Evolutionary conservation across 2,888 invertebrate genomes (phyloP).

Genomic region (Trichopria drosophilae): DNA sequence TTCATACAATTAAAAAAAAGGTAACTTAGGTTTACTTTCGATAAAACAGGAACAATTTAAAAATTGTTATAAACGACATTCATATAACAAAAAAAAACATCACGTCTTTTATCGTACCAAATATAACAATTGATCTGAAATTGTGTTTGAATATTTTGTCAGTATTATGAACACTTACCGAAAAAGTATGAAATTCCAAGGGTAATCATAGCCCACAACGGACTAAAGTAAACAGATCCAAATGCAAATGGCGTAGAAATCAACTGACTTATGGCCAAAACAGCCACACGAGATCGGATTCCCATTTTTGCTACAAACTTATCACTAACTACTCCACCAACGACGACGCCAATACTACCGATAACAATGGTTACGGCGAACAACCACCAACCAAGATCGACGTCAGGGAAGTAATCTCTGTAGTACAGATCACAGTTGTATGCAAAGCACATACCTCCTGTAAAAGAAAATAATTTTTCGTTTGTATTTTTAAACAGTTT

Average conservation of each 20-base stretch:
- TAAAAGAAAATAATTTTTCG: slow-evolving; percentile 25
- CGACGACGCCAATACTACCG: slow-evolving; percentile 76
- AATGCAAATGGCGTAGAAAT: slow-evolving; percentile 83
- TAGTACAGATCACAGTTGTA: slow-evolving; percentile 90
- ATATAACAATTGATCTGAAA: too few species aligned
- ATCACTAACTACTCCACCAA: slow-evolving; percentile 78
- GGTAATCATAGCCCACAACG: slow-evolving; percentile 84
- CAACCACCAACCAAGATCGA: slow-evolving; percentile 87
- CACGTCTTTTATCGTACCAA: too few species aligned
- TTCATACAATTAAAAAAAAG: not conserved
- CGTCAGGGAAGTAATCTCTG: slow-evolving; percentile 84
- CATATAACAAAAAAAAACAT: too few species aligned
- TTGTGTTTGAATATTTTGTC: too few species aligned
- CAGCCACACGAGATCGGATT: slow-evolving; percentile 76
- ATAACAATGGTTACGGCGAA: slow-evolving; percentile 86
- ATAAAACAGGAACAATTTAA: too few species aligned
- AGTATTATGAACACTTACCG: slow-evolving; percentile 62
- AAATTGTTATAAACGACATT: too few species aligned
- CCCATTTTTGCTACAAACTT: slow-evolving; percentile 87
- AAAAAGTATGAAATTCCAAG: slow-evolving; percentile 88
- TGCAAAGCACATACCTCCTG: slow-evolving; percentile 87
- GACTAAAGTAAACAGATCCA: slow-evolving; percentile 80
- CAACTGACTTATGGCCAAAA: slow-evolving; percentile 80
- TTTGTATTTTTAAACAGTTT: not conserved
- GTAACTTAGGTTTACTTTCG: too few species aligned